Base-by-base conservation (phyloP, 2,113 vertebrate species). In the Lycaon pictus region DNA sequence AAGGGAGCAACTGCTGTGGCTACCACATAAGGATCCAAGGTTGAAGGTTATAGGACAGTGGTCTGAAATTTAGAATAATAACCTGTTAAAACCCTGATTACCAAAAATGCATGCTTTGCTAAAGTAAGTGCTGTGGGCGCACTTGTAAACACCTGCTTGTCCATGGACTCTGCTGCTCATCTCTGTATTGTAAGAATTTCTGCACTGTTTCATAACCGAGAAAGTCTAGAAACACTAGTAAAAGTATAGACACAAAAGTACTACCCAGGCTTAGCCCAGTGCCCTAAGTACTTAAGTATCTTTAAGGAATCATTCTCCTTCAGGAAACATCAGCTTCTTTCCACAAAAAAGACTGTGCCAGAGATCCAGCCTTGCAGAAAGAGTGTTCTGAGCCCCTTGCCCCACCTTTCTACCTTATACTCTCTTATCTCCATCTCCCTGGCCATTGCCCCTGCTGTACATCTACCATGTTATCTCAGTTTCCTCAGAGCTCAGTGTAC, bases 261-360 rank as follows among this genome's bases (percentile, higher is more conserved):
- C 11, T 20, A 23, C 8, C 22, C 16, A 93, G 74, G 22, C 32
- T 83, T 83, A 6, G 74, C 23, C 29, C 23, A 84, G 27, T 27
- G 6, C 55, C 71, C 65, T 35, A 90, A 77, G 37, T 27, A 83
- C 12, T 35, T 71, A 58, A 92, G 32, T 77, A 23, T 48, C 62
- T 87, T 43, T 71, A 95, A 62, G 17, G 15, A 96, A 60, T 69
- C 62, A 62, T n/a, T 93, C 62, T 16, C 80, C 9, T 72, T 19
- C 4, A 88, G 67, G 48, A 71, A 97, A 93, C 19, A 43, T 37
- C 19, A 76, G 60, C 51, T 67, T 96, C 69, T 93, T 55, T 25
- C n/a, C 22, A 90, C 11, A 90, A 71, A 81, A 25, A 86, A 95
- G 51, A 69, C 20, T 67, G 19, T 32, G 65, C 35, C 20, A 89